Evolutionary conservation across 2,888 invertebrate genomes (phyloP).

Genomic region (Oscheius sp.): DNA sequence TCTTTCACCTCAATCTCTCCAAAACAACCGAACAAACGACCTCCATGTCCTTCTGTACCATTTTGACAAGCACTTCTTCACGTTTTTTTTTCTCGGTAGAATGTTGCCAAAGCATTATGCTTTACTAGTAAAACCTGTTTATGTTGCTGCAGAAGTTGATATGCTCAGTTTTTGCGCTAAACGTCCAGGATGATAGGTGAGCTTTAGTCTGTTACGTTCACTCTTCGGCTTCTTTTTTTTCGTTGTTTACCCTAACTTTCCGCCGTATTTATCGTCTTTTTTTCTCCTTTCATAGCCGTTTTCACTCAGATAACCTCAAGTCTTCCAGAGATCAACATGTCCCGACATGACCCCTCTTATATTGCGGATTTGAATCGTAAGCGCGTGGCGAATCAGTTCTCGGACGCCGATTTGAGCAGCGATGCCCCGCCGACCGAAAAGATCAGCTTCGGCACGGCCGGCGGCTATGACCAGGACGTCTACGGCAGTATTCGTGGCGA

Average conservation of each 20-base stretch:
- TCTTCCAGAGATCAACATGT: conserved; percentile 10
- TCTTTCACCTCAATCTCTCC: too few relatives aligned
- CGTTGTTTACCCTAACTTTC: background rate
- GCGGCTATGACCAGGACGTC: conserved; percentile 84
- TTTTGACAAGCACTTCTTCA: too few relatives aligned
- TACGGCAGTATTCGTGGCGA: conserved; percentile 84
- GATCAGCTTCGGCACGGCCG: conserved; percentile 83
- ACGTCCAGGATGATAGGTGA: too few relatives aligned
- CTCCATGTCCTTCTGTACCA: too few relatives aligned
- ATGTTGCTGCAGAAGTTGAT: too few relatives aligned
- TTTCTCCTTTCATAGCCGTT: background rate
- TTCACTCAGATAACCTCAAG: background rate
- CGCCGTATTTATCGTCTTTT: background rate
- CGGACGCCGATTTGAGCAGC: conserved; percentile 24
- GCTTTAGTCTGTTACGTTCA: too few relatives aligned
- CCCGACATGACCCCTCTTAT: conserved; percentile 14
- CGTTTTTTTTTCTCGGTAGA: too few relatives aligned
- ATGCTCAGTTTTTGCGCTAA: too few relatives aligned
- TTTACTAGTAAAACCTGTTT: too few relatives aligned
- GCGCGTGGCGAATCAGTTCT: conserved; percentile 14
- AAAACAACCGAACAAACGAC: too few relatives aligned
- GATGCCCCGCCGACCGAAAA: conserved; percentile 23
- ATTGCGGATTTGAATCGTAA: conserved; percentile 27
- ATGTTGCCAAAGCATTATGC: too few relatives aligned
- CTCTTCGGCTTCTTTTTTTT: background rate